These are phyloP conservation scores for Strigamia transsilvanica DNA, from an alignment of 2,888 invertebrate species.

Conservation along the genomic window DNA sequence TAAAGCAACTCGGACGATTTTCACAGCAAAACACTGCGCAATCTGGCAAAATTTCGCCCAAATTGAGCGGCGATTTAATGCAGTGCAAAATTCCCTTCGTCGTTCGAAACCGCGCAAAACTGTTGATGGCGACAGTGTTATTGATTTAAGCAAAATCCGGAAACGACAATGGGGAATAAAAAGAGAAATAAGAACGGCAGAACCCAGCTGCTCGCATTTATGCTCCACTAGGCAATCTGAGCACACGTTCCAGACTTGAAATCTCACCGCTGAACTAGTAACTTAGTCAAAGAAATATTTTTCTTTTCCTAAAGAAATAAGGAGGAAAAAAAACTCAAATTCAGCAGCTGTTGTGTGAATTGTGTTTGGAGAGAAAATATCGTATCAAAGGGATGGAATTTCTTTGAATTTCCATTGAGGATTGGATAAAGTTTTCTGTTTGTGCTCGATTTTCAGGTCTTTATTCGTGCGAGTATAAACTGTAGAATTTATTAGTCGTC, in stretches of 20 bases:
- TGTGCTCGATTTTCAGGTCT: no score
- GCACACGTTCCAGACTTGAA: not conserved
- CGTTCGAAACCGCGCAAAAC: not conserved
- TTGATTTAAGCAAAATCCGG: conserved; percentile 19
- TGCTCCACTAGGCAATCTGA: conserved; percentile 3
- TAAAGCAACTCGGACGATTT: no score
- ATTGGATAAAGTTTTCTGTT: no score
- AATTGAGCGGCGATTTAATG: conserved; percentile 8
- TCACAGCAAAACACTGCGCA: not conserved
- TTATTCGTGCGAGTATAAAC: no score
- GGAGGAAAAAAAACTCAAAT: not conserved
- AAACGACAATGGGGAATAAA: conserved; percentile 15
- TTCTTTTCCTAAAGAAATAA: not conserved
- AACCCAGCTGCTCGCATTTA: conserved; percentile 25
- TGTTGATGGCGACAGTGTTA: not conserved
- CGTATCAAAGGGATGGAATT: no score
- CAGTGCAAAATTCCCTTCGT: not conserved
- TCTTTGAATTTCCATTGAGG: no score
- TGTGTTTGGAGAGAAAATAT: no score
- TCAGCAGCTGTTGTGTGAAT: no score
- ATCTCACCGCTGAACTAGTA: not conserved
- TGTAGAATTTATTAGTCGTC: no score
- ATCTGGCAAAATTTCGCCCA: conserved; percentile 1
- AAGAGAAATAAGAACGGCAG: conserved; percentile 18
- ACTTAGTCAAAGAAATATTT: not conserved